Conservation (phyloP, 2,113 vertebrate genomes). For the Anguilla japonica region DNA sequence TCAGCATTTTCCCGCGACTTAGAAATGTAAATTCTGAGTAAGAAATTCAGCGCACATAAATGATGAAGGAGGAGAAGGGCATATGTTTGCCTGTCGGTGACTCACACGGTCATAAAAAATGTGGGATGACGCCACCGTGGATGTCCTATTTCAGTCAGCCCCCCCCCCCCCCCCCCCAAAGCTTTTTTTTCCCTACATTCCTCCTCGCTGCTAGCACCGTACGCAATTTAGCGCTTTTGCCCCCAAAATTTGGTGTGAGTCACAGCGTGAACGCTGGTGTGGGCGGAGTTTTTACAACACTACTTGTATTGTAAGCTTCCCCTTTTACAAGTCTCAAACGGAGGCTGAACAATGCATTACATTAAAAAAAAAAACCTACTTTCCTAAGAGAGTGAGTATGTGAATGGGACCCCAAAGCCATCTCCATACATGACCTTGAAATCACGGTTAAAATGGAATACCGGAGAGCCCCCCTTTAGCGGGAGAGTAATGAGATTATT, state of each 20-base stretch:
- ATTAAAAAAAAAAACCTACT: background rate
- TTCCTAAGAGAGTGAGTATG: background rate
- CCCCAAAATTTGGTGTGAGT: constrained; percentile 15
- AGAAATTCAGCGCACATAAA: constrained; percentile 35
- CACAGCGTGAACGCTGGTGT: background rate
- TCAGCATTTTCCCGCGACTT: background rate
- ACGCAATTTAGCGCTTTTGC: constrained; percentile 1
- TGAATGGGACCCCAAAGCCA: background rate
- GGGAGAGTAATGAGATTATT: background rate
- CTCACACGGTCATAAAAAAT: constrained; percentile 31
- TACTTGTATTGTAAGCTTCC: background rate
- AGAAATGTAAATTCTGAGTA: background rate
- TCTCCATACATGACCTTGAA: background rate
- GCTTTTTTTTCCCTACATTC: background rate
- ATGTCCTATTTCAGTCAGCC: constrained; percentile 29
- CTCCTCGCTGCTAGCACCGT: background rate
- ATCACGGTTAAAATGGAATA: background rate
- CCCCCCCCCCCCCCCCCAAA: background rate
- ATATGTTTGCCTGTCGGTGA: constrained; percentile 24
- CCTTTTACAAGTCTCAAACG: background rate
- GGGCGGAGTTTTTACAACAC: background rate
- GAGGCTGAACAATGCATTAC: background rate
- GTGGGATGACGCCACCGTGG: background rate
- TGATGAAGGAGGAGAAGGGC: constrained; percentile 38
- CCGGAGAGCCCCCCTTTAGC: background rate